Evolutionary conservation across 2,113 vertebrate species (phyloP), one percentile per base, ranked within the genome.

Genomic region (Pitta sordida): DNA sequence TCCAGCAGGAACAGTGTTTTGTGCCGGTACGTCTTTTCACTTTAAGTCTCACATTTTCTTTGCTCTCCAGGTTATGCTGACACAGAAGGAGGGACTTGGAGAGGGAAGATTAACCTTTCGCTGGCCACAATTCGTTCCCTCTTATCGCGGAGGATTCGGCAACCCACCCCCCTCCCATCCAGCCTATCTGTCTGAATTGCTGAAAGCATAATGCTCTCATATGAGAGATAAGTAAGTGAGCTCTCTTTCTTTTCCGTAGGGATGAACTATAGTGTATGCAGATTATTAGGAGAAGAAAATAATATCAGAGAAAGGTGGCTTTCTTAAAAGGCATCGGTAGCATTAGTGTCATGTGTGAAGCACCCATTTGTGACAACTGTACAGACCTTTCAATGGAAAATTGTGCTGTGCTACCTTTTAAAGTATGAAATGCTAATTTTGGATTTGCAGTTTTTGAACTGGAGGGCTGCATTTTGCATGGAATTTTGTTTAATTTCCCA

Each of bases 401-500:
- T 99, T 98, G 98, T 98, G 98, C 97, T 96, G 96, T 96, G 98
- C 98, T 99, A 98, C 98, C 98, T 99, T 99, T 99, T 98, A 99
- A 98, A 98, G 98, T 98, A 98, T 97, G 98, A 98, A 98, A 99
- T 99, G 98, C 98, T 99, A 99, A 99, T 99, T 99, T 98, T 97
- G 97, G 97, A 98, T 98, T 98, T 98, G 96, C 96, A 97, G 96
- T 96, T 97, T 98, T 98, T 98, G 97, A 98, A 98, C 96, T 97
- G 95, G 97, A 98, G 97, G 96, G 96, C 96, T 98, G 96, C 97
- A 97, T 98, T 98, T 98, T 98, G 98, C 98, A 98, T 98, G 98
- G 98, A 97, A 98, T 98, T 98, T 98, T 98, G 98, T 98, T 98
- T 98, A 98, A 98, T 99, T 98, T 98, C 96, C 97, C 95, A 98